phyloP scores from a whole-genome alignment of 2,113 vertebrate species.

The Alosa alosa region DNA sequence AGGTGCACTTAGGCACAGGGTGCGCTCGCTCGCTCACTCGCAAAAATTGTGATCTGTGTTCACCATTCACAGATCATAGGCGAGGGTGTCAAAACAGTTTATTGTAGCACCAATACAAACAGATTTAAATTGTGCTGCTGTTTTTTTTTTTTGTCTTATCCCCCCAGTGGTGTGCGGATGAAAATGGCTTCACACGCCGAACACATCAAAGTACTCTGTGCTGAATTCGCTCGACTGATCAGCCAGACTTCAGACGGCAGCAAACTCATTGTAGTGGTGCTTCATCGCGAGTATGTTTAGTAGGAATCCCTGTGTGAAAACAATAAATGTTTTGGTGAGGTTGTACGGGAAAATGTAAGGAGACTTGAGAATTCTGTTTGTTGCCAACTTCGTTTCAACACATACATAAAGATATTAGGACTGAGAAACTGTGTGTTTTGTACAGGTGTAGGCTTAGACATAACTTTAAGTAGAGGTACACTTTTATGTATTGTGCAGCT shows the following conservation, averaged over 20 bases:
- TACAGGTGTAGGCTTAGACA: neutral
- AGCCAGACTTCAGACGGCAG: neutral
- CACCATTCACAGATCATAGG: neutral
- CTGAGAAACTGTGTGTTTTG: neutral
- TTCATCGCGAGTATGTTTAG: neutral
- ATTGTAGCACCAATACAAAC: slow-evolving; percentile 6
- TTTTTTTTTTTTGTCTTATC: neutral
- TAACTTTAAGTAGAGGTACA: neutral
- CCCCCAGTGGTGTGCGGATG: neutral
- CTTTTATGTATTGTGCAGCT: neutral
- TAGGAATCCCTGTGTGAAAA: neutral
- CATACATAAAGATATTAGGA: neutral
- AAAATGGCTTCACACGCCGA: neutral
- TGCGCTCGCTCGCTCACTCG: neutral
- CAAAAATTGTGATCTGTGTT: neutral
- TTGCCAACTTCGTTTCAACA: neutral
- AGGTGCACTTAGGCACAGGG: neutral
- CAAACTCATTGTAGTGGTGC: neutral
- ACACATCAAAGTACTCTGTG: neutral
- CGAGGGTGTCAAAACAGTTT: neutral
- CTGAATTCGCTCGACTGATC: neutral
- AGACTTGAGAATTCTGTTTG: neutral
- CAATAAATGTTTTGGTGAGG: neutral
- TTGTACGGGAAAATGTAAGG: neutral
- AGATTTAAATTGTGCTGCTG: neutral